Base-by-base conservation (phyloP, 2,797 vertebrate species). In the Enteromius paludinosus region DNA sequence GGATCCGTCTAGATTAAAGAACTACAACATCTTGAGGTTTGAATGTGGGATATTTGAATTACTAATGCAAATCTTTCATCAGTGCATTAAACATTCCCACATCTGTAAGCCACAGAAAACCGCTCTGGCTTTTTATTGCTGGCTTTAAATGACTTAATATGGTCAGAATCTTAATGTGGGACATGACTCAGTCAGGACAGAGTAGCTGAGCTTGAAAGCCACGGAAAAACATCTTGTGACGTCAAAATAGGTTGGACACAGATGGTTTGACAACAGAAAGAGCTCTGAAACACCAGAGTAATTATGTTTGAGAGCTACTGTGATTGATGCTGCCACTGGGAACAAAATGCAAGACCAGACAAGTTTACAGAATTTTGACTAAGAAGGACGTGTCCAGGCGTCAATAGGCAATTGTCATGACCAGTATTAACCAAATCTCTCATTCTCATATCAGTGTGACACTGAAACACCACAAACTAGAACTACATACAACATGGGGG, bases 61-160 rank as follows among this genome's bases (percentile, higher is more conserved):
- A 3, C 18, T 33, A 71, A 41, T 23, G 17, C 43, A 75, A 30
- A 20, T 54, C 45, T 78, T 52, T 78, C 25, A 54, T 68, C 70
- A 54, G 70, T 52, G 70, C 5, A 6, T 28, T 65, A 25, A 61
- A 56, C 38, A 61, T 17, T 68, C 17, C n/a, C 62, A 25, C 45
- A 83, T 70, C 75, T 79, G 52, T 38, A 11, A 56, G 33, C 30
- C n/a, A 61, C 56, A 76, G 25, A 56, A 25, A 71, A 59, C 10
- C 72, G 56, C 15, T 70, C 69, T 52, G 79, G 43, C 61, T 38
- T 65, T 41, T 61, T 68, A 66, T 77, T 64, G 8, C 82, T 69
- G 49, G 14, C 52, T 75, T 54, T 54, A 82, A 75, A 84, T 43
- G 69, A 43, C 87, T 77, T 73, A 84, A 86, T 83, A 87, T 86